Conservation (phyloP, 2,797 vertebrate species). For the Menidia menidia region DNA sequence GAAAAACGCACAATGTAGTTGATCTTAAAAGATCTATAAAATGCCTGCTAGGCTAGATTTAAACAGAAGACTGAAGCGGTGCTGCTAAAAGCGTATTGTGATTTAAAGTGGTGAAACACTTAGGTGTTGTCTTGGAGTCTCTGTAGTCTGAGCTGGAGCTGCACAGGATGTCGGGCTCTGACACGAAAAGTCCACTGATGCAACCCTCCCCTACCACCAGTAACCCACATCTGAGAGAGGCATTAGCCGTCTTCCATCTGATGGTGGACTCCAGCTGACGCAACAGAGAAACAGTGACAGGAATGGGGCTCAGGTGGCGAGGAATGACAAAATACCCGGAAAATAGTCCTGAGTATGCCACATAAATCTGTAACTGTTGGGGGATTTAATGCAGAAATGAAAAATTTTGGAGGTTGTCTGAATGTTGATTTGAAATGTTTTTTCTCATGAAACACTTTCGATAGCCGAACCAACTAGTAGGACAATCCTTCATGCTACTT, state of each 20-base stretch:
- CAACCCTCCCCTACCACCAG: conserved; percentile 66
- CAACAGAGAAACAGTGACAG: conserved; percentile 55
- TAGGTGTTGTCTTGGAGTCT: conserved; percentile 52
- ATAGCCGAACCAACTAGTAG: conserved; percentile 17
- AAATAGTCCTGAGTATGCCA: conserved; percentile 41
- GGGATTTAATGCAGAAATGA: conserved; percentile 15
- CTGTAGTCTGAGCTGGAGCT: conserved; percentile 37
- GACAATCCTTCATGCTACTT: conserved; percentile 41
- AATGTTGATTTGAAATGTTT: conserved; percentile 15
- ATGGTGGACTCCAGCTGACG: conserved; percentile 76
- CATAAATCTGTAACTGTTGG: conserved; percentile 47
- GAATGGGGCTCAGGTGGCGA: conserved; percentile 29
- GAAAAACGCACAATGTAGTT: conserved; percentile 55
- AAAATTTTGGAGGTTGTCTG: conserved; percentile 19
- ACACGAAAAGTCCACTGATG: conserved; percentile 64
- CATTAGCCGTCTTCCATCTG: conserved; percentile 81
- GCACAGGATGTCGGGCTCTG: conserved; percentile 38
- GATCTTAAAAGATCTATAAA: conserved; percentile 61
- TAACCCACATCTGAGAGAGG: conserved; percentile 69
- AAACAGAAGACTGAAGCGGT: conserved; percentile 58
- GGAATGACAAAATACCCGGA: conserved; percentile 25
- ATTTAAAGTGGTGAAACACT: conserved; percentile 64
- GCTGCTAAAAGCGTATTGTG: conserved; percentile 65
- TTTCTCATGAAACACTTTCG: not conserved
- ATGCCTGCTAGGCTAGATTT: conserved; percentile 64